Conservation (phyloP, 2,113 vertebrate genomes). For the Mixornis gularis region DNA sequence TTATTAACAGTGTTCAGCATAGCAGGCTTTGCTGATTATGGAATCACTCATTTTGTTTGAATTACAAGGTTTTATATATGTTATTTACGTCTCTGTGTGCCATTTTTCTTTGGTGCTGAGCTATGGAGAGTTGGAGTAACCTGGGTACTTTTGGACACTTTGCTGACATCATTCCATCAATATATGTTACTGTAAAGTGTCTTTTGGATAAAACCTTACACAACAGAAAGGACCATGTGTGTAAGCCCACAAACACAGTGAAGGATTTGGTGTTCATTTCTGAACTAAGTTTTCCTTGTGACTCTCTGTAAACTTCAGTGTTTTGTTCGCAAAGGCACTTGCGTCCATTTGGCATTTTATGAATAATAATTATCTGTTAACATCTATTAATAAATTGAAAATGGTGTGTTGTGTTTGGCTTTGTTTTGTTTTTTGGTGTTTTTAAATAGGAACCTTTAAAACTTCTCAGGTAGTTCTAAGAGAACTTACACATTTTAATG, state of each 20-base stretch:
- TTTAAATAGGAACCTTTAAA: neutral
- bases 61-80: neutral
- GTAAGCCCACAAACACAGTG: neutral
- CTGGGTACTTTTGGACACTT: neutral
- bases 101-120: neutral
- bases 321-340: neutral
- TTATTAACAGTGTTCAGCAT: neutral
- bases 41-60: neutral
- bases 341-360: neutral
- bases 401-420: neutral
- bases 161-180: neutral
- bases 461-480: neutral
- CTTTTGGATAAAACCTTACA: neutral
- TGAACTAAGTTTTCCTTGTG: neutral
- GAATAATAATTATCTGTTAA: neutral
- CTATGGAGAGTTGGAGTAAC: neutral
- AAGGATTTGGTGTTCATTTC: neutral
- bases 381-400: neutral
- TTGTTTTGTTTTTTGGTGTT: neutral
- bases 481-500: rapidly evolving
- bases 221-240: neutral
- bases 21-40: neutral
- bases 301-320: neutral
- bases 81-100: neutral
- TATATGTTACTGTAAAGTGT: neutral